Conservation (phyloP, 2,113 vertebrate species). For the Podarcis cretensis region DNA sequence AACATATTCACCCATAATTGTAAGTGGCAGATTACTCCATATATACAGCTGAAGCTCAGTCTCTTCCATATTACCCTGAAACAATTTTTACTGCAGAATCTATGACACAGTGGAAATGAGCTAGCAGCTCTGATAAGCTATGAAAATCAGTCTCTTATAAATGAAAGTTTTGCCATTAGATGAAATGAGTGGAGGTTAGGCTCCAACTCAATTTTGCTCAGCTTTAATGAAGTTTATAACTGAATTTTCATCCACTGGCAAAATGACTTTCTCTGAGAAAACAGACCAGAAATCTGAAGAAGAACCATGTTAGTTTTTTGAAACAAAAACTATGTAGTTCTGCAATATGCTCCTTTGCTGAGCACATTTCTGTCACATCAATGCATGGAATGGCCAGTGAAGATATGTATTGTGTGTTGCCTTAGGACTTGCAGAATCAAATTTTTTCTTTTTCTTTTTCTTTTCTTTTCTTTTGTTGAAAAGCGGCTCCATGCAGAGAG, state of each 20-base stretch:
- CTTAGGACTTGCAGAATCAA: no score
- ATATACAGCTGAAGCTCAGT: background rate
- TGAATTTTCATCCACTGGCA: background rate
- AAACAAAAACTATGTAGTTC: background rate
- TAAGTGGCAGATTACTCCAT: background rate
- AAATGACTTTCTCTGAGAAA: background rate
- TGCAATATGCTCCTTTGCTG: background rate
- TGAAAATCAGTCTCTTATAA: background rate
- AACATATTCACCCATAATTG: background rate
- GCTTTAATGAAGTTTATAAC: background rate
- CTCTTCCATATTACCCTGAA: background rate
- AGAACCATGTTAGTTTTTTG: background rate
- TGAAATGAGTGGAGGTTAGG: background rate
- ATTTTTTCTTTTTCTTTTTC: no score
- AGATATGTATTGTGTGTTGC: no score
- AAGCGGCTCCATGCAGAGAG: no score
- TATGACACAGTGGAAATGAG: background rate
- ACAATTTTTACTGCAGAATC: slow-evolving; percentile 16
- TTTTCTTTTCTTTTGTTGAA: no score
- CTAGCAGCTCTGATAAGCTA: background rate
- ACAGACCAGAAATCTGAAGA: no score
- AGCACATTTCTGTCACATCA: background rate
- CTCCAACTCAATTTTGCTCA: background rate
- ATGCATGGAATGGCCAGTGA: no score
- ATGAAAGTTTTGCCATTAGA: background rate